Evolutionary conservation across 2,113 vertebrate genomes (phyloP).

Genomic region (Oxyura jamaicensis): DNA sequence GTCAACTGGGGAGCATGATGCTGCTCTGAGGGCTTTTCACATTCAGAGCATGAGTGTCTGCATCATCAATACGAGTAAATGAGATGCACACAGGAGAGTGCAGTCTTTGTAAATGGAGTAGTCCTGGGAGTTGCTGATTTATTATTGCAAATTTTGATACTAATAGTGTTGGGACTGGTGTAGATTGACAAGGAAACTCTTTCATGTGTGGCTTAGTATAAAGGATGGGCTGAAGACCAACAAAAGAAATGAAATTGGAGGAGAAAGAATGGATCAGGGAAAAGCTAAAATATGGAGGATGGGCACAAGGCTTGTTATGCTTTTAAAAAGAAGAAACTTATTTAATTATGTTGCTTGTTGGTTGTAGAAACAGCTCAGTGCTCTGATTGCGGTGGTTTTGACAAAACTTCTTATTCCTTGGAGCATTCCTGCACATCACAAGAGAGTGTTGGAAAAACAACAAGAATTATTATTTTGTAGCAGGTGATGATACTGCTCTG

Average conservation of each 20-base stretch:
- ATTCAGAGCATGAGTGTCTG: not conserved
- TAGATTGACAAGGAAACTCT: conserved; percentile 14
- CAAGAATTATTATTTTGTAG: not conserved
- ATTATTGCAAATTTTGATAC: conserved; percentile 28
- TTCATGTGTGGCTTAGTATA: not conserved
- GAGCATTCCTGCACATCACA: not conserved
- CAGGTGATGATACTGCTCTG: not conserved
- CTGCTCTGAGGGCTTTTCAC: not conserved
- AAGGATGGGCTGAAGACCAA: conserved; percentile 5
- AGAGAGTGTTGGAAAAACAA: not conserved
- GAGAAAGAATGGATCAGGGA: not conserved
- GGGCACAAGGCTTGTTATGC: not conserved
- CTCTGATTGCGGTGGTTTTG: not conserved
- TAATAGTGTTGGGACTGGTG: conserved; percentile 2
- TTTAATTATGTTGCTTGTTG: not conserved
- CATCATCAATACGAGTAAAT: conserved; percentile 12
- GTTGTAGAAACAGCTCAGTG: not conserved
- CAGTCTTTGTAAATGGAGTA: not conserved
- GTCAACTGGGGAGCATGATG: not conserved
- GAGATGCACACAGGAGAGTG: not conserved
- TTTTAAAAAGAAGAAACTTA: not conserved
- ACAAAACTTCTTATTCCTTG: not conserved
- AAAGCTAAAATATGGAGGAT: not conserved
- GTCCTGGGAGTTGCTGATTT: conserved; percentile 17
- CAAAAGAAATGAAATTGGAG: not conserved